A percentile compares a stretch with the other conserved stretches of the same genome.
phyloP scores from a whole-genome alignment of 2,113 vertebrate species.

The Bostrychus sinensis region DNA sequence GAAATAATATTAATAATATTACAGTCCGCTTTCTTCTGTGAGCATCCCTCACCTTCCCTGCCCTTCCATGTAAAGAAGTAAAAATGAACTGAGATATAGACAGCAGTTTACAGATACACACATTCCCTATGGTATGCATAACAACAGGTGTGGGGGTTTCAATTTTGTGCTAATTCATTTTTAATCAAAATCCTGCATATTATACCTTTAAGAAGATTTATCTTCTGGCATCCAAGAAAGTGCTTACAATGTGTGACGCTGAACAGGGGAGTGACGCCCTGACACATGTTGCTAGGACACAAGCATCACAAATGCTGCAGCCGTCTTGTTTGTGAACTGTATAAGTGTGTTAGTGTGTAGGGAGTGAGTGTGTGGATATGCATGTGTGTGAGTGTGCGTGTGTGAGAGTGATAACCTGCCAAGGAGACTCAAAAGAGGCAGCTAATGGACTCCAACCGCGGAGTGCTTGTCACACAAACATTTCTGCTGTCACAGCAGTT shows the following conservation, averaged over 20 bases:
- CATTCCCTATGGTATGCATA: neutral
- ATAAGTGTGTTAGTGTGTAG: conserved; percentile 6
- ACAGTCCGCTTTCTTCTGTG: too few relatives aligned
- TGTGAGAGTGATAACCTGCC: conserved; percentile 66
- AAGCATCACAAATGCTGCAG: conserved; percentile 41
- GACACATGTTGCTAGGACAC: conserved; percentile 70
- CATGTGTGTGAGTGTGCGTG: conserved; percentile 27
- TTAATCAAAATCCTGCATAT: neutral
- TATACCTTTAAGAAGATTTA: neutral
- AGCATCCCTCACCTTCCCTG: too few relatives aligned
- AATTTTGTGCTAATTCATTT: neutral
- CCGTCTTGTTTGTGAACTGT: conserved; percentile 57
- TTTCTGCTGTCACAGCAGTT: conserved; percentile 81
- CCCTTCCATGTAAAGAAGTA: too few relatives aligned
- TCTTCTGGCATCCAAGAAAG: neutral
- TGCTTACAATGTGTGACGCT: conserved; percentile 1
- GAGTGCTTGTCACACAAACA: conserved; percentile 79
- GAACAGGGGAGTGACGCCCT: conserved; percentile 28
- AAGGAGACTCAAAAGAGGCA: conserved; percentile 71
- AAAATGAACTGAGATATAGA: too few relatives aligned
- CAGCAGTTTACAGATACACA: neutral
- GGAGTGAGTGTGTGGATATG: conserved; percentile 22
- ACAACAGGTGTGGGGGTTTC: neutral
- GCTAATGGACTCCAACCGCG: conserved; percentile 73
- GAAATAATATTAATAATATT: too few relatives aligned